Conservation (phyloP, 1,140 invertebrate genomes). For the Scaptomyza hsui region DNA sequence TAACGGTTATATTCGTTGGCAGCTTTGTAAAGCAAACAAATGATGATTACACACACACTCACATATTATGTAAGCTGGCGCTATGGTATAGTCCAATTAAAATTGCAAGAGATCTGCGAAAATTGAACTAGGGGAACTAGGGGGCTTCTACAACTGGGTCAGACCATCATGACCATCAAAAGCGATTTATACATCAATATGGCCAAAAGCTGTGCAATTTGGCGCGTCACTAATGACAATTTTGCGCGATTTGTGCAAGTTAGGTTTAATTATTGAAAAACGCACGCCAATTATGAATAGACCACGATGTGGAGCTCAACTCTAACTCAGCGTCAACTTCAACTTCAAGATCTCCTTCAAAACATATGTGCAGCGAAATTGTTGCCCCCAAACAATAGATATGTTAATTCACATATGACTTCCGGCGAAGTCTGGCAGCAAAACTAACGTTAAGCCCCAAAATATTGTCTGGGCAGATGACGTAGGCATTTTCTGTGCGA, state of each 20-base stretch:
- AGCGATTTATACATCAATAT: conserved; percentile 30
- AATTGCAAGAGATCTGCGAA: conserved; percentile 42
- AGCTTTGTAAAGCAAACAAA: not conserved
- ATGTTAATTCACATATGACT: conserved; percentile 59
- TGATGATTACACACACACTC: conserved; percentile 7
- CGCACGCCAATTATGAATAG: conserved; percentile 23
- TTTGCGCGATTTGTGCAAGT: conserved; percentile 55
- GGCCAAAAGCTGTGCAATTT: conserved; percentile 46
- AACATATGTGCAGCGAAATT: conserved; percentile 46
- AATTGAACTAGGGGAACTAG: conserved; percentile 41
- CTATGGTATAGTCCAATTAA: conserved; percentile 44
- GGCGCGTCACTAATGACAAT: conserved; percentile 67
- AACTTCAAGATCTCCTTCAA: not conserved
- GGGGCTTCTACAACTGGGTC: conserved; percentile 58
- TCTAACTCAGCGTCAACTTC: not conserved
- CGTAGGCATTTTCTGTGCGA: conserved; percentile 53
- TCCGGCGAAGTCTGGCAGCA: conserved; percentile 43
- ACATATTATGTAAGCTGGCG: conserved; percentile 26
- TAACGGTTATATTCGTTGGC: not conserved
- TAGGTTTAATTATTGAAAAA: conserved; percentile 54
- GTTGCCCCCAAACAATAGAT: conserved; percentile 35
- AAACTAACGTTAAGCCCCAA: conserved; percentile 9
- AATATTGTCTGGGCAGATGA: conserved; percentile 35
- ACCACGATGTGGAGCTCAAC: not conserved
- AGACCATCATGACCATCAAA: conserved; percentile 39